Percentiles rank a stretch among this genome's conserved stretches.
Evolutionary conservation across 2,113 vertebrate species (phyloP).

Genomic region (Bubo scandiacus): DNA sequence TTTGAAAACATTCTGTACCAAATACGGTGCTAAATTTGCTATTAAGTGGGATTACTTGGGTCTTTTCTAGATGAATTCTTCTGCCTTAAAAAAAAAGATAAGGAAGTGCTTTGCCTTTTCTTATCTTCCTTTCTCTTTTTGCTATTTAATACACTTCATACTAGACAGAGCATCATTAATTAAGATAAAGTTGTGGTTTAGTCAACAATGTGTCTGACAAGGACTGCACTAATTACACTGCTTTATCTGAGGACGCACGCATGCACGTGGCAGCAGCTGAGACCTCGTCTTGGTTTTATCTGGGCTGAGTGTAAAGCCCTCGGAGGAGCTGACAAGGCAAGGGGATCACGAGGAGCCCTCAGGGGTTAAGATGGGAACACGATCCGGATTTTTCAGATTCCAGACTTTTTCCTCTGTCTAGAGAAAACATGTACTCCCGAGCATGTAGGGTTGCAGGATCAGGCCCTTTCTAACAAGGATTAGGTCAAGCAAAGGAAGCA

Average conservation of each 20-base stretch:
- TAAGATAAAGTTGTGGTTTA: not conserved
- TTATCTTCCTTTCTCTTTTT: not conserved
- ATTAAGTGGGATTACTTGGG: not conserved
- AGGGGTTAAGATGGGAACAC: too few species aligned
- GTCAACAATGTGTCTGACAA: accelerated
- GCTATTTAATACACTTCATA: not conserved
- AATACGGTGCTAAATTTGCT: not conserved
- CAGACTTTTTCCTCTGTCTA: not conserved
- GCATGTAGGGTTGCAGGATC: not conserved
- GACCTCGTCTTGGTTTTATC: not conserved
- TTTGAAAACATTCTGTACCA: not conserved
- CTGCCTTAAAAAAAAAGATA: not conserved
- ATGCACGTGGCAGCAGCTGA: accelerated
- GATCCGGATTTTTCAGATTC: not conserved
- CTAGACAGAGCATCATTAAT: not conserved
- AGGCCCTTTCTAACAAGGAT: not conserved
- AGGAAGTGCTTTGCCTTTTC: not conserved
- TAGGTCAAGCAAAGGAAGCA: not conserved
- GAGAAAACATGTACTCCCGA: not conserved
- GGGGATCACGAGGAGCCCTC: too few species aligned
- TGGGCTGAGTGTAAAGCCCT: not conserved
- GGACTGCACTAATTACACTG: not conserved
- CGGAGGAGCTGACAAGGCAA: accelerated
- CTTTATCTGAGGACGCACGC: not conserved
- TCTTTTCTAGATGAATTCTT: not conserved